phyloP scores from a whole-genome alignment of 2,797 vertebrate genomes.

The Anableps anableps region DNA sequence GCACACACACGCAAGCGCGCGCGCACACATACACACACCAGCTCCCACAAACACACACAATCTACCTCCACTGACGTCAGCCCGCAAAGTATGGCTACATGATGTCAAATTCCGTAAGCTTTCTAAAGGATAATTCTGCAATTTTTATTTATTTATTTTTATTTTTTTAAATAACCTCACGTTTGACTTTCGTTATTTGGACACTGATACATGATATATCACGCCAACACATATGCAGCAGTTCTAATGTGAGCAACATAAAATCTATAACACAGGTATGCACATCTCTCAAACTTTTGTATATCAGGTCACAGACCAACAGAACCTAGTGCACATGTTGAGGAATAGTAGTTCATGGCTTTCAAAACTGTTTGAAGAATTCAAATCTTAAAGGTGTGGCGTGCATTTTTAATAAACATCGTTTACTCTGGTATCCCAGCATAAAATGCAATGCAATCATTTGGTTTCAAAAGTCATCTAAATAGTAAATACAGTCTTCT shows the following conservation, averaged over 20 bases:
- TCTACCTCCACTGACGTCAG: conserved; percentile 76
- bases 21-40: neutral
- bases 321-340: neutral
- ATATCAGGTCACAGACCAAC: neutral
- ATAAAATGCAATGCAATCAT: neutral
- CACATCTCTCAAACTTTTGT: neutral
- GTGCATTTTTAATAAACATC: neutral
- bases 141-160: too few species aligned
- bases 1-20: neutral
- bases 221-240: neutral
- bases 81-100: conserved; percentile 54
- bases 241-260: neutral
- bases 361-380: neutral
- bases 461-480: neutral
- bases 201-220: neutral
- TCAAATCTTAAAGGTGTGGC: neutral
- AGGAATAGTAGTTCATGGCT: neutral
- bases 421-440: neutral
- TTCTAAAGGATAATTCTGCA: conserved; percentile 8
- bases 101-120: neutral
- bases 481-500: neutral
- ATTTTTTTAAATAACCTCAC: neutral
- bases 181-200: neutral
- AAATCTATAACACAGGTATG: neutral
- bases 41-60: neutral